Evolutionary conservation across 2,797 vertebrate genomes (phyloP).

Genomic region (Poecilia velifera): DNA sequence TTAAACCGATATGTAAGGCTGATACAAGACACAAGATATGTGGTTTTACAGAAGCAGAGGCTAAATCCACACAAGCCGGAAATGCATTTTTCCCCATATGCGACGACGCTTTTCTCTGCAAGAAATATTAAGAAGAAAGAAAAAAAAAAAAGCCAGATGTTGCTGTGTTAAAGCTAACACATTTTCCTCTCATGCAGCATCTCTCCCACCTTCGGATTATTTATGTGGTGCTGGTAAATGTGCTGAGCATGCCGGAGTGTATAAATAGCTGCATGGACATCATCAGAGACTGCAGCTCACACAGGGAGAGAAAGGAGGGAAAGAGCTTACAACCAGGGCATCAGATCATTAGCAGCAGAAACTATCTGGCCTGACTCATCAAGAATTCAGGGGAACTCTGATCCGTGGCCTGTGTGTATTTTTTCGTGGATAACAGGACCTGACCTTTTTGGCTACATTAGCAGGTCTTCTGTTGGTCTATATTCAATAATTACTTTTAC

Average conservation of each 20-base stretch:
- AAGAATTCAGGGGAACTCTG: slow-evolving; percentile 48
- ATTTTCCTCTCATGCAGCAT: slow-evolving; percentile 28
- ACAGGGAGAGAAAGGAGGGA: slow-evolving; percentile 24
- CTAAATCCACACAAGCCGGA: neutral
- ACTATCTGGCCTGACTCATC: slow-evolving; percentile 67
- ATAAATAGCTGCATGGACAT: slow-evolving; percentile 76
- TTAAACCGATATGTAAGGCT: neutral
- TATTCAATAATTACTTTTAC: slow-evolving; percentile 48
- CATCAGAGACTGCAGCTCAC: slow-evolving; percentile 59
- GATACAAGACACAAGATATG: neutral
- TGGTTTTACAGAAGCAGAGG: neutral
- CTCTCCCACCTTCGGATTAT: slow-evolving; percentile 67
- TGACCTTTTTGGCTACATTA: slow-evolving; percentile 44
- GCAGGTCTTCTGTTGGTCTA: slow-evolving; percentile 26
- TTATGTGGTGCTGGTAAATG: slow-evolving; percentile 70
- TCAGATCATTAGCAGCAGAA: slow-evolving; percentile 62
- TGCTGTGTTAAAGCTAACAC: slow-evolving; percentile 55
- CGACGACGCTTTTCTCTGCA: slow-evolving; percentile 1
- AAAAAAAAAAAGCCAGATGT: slow-evolving; percentile 26
- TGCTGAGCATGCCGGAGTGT: slow-evolving; percentile 72
- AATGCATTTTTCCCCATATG: slow-evolving; percentile 1
- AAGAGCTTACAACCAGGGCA: slow-evolving; percentile 59
- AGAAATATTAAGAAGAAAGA: neutral
- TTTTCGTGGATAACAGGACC: slow-evolving; percentile 18
- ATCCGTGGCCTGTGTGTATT: slow-evolving; percentile 29